Base-by-base conservation (phyloP, 2,888 invertebrate species). In the Brachylomia viminalis region DNA sequence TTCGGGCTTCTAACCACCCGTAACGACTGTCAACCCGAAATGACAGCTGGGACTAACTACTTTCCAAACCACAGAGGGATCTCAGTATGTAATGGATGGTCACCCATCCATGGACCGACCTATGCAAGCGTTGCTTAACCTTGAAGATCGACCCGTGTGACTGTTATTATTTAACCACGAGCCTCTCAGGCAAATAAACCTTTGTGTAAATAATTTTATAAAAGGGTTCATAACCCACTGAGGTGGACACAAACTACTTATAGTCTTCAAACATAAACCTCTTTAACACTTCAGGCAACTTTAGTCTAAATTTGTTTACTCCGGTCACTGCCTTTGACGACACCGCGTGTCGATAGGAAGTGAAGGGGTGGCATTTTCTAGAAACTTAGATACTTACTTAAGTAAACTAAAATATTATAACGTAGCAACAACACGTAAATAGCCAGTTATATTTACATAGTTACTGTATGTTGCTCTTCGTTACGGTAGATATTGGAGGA, bases 271-370 rank as follows among this genome's bases (percentile, higher is more conserved):
- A 87, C 79, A 76, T 77, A 84, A 84, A 72, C 83, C 83, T 79
- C 83, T 86, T 86, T 87, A 58, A 90, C 90, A 87, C 87, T 77
- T 82, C 84, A 45, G 45, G 45, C 15, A 79, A 79, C 73, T 85
- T 74, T 76, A 82, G 73, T 73, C 65, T 61, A 72, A 82, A 78
- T 75, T 82, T 75, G 62, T 82, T 82, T 72, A 75, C 75, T 30
- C 33, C 72, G 56, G 54, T 80, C 69, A 84, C 72, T 75, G 56
- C 30, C 80, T 84, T 80, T 84, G 70, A 80, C 38, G 68, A 84
- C 64, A 71, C 84, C 56, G 71, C 38, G 38, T 45, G 8, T 67
- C 67, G 62, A 83, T 73, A 66, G 78, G 83, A 83, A 80, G 78
- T 83, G 78, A 68, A 64, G 71, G 58, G n/a, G 71, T 54, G 64